Evolutionary conservation across 2,888 invertebrate genomes (phyloP).

Genomic region (Fragum sueziense): DNA sequence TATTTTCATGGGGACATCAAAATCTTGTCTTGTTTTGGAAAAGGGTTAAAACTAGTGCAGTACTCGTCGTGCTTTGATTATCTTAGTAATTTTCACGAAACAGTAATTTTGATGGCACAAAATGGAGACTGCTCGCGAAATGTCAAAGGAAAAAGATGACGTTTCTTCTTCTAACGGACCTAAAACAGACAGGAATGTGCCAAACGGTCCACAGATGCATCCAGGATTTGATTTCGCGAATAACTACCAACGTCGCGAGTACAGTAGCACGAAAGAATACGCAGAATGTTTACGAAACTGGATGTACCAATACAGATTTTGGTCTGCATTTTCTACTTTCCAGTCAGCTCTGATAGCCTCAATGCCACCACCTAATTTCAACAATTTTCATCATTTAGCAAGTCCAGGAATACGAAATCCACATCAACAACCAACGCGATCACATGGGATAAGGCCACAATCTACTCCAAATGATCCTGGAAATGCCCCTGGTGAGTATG

Average conservation of each 20-base stretch:
- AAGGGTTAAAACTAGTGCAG: too few species aligned
- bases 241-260: constrained; percentile 19
- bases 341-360: constrained; percentile 48
- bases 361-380: constrained; percentile 27
- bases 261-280: constrained; percentile 53
- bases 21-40: too few species aligned
- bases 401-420: too few species aligned
- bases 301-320: constrained; percentile 55
- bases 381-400: too few species aligned
- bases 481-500: too few species aligned
- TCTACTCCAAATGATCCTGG: too few species aligned
- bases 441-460: too few species aligned
- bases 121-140: not conserved
- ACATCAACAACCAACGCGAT: too few species aligned
- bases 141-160: not conserved
- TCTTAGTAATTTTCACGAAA: not conserved
- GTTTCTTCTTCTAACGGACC: too few species aligned
- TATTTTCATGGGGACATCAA: too few species aligned
- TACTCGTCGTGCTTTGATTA: not conserved
- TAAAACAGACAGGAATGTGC: not conserved
- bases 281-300: constrained; percentile 49
- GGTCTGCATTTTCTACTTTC: constrained; percentile 37
- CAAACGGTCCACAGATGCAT: not conserved
- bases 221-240: not conserved
- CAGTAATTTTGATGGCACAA: not conserved